Evolutionary conservation across 2,888 invertebrate species (phyloP).

Genomic region (Pyrgus malvae): DNA sequence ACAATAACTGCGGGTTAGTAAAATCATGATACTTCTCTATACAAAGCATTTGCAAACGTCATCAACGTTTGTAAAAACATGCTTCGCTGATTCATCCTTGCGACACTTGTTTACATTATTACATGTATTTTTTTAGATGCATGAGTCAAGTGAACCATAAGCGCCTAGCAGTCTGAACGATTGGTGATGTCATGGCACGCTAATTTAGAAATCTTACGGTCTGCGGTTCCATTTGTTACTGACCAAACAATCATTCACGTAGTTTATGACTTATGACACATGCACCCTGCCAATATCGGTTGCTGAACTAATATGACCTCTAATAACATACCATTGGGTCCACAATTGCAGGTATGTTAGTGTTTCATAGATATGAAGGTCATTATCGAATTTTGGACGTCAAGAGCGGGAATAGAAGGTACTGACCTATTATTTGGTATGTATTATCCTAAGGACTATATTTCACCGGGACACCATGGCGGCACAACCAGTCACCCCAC

Average conservation of each 20-base stretch:
- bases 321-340: not conserved
- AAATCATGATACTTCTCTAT: too few relatives aligned
- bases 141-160: constrained; percentile 9
- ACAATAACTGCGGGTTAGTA: too few relatives aligned
- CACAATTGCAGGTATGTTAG: not conserved
- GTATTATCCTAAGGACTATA: too few relatives aligned
- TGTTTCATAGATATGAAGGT: constrained; percentile 13
- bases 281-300: constrained; percentile 20
- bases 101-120: constrained; percentile 1
- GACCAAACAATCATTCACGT: constrained; percentile 42
- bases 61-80: too few relatives aligned
- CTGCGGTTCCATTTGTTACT: constrained; percentile 46
- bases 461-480: too few relatives aligned
- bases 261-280: constrained; percentile 41
- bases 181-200: constrained; percentile 39
- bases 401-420: constrained; percentile 15
- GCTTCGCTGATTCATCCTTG: not conserved
- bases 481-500: too few relatives aligned
- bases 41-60: too few relatives aligned
- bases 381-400: constrained; percentile 7
- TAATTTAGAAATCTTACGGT: constrained; percentile 41
- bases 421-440: constrained; percentile 6
- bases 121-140: constrained; percentile 3
- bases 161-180: constrained; percentile 38
- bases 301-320: not conserved